Evolutionary conservation across 2,797 vertebrate genomes (phyloP).

Genomic region (Coilia nasus): DNA sequence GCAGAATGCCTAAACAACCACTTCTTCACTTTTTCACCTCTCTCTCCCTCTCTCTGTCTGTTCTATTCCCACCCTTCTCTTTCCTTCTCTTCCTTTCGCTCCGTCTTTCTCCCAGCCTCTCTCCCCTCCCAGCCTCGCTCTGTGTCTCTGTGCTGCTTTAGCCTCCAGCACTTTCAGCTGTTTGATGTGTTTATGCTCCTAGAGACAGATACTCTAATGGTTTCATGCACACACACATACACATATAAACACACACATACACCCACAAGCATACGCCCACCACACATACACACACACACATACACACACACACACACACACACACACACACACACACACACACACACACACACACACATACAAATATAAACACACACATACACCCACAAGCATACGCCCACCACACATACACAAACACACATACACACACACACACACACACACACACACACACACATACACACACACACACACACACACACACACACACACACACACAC

Average conservation of each 20-base stretch:
- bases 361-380: too few species aligned
- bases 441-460: constrained; percentile 30
- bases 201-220: not conserved
- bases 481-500: not conserved
- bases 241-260: not conserved
- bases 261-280: too few species aligned
- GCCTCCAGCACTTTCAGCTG: not conserved
- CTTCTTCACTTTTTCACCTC: constrained; percentile 2
- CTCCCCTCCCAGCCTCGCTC: not conserved
- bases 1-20: not conserved
- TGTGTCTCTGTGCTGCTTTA: not conserved
- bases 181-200: not conserved
- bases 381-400: too few species aligned
- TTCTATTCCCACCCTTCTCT: not conserved
- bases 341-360: too few species aligned
- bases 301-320: constrained; percentile 28
- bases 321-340: too few species aligned
- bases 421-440: not conserved
- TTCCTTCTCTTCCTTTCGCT: not conserved
- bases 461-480: not conserved
- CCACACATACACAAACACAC: too few species aligned
- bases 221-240: not conserved
- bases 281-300: too few species aligned
- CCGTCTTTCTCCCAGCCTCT: not conserved
- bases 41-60: not conserved